phyloP scores from a whole-genome alignment of 2,113 vertebrate species.

The Microtus ochrogaster region DNA sequence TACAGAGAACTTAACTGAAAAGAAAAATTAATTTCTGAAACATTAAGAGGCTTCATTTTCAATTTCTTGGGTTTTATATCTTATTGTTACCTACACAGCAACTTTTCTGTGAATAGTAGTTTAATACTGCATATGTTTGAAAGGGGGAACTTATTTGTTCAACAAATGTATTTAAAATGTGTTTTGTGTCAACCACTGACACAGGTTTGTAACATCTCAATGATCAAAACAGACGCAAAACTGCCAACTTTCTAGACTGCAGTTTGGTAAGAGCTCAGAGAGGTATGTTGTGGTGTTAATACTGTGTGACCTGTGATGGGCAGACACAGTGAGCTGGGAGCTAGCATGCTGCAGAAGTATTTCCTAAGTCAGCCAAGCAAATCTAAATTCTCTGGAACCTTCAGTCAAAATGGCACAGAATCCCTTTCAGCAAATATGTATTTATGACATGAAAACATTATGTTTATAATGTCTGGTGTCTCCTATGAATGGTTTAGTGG shows the following conservation, averaged over 20 bases:
- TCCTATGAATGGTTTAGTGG: neutral
- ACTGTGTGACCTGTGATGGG: neutral
- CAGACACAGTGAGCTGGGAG: neutral
- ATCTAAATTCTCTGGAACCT: conserved; percentile 30
- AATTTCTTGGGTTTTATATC: neutral
- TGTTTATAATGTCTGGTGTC: conserved; percentile 9
- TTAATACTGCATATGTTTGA: neutral
- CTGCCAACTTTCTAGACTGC: neutral
- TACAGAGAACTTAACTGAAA: neutral
- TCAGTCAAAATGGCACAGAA: conserved; percentile 8
- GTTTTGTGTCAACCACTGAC: neutral
- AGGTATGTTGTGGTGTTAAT: neutral
- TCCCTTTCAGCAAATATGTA: neutral
- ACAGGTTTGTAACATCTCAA: neutral
- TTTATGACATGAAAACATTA: neutral
- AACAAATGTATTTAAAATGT: neutral
- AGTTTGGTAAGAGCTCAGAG: neutral
- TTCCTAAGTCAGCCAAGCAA: neutral
- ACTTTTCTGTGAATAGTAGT: neutral
- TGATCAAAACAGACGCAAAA: conserved; percentile 8
- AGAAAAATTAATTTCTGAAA: neutral
- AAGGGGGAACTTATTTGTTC: neutral
- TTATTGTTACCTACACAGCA: neutral
- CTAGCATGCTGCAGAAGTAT: neutral
- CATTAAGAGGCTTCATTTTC: neutral